Base-by-base conservation (phyloP, 2,888 invertebrate genomes). In the Acholoe squamosa region DNA sequence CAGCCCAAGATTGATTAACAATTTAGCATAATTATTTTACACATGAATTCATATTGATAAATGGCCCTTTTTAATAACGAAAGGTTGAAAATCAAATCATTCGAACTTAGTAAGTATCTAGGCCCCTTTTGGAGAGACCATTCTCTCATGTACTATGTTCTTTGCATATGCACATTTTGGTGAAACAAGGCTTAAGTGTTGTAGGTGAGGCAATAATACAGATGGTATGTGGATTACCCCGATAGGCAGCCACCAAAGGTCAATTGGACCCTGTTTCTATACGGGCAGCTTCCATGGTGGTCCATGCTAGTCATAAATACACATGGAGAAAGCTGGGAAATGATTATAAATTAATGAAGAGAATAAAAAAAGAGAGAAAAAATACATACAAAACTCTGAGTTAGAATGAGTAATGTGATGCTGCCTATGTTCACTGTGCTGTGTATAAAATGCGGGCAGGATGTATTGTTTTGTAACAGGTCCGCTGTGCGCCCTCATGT, bases 211-310 rank as follows among this genome's bases (percentile, higher is more conserved):
- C 43, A 43, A 43, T 43, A 10, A 3, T 43, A 43, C 43, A 43
- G 43, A 10, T 10, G 43, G 3, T 10, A 43, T 43, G 10, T 43
- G 43, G 43, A 71, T 71, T 25, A 14, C 28, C 31, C 71, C 14
- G 71, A 71, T 71, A 71, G 31, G 71, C n/a, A n/a, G 71, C 25
- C 71, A 71, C n/a, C 28, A 71, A 71, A 71, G 71, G 71, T 71
- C 28, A 71, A 71, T 71, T 71, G 71, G 28, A 71, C 1, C 28
- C 71, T 71, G 25, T 10, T 61, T 25, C 14, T 71, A 22, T 71
- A 25, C 71, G 71, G 71, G 71, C 28, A 71, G 19, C 0, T 22
- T 0, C 71, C 25, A 28, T 14, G 28, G 3, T 28, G 71, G 71
- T 28, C 28, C n/a, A 14, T 71, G 28, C 14, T 71, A 28, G 25